These are phyloP conservation scores for Gavia stellata DNA, from an alignment of 2,113 vertebrate genomes.

Conservation along the genomic window DNA sequence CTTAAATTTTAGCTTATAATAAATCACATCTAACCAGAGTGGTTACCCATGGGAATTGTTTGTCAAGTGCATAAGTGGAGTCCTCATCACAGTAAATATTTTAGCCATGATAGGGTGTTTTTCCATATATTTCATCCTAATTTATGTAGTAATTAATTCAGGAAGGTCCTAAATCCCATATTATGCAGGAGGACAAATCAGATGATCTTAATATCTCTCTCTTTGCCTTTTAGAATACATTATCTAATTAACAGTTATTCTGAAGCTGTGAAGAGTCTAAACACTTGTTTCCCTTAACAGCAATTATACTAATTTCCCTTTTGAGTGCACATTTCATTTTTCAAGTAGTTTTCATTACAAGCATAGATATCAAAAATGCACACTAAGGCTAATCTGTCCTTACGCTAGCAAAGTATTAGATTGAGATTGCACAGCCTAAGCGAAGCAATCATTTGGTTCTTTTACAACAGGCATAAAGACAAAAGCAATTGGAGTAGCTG, in stretches of 20 bases:
- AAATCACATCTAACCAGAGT: background rate
- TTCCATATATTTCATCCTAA: background rate
- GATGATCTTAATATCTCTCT: slow-evolving; percentile 27
- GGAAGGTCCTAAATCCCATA: background rate
- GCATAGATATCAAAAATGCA: slow-evolving; percentile 49
- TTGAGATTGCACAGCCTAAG: slow-evolving; percentile 39
- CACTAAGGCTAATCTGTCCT: slow-evolving; percentile 55
- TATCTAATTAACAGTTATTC: slow-evolving; percentile 64
- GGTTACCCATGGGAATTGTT: background rate
- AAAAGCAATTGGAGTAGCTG: slow-evolving; percentile 4
- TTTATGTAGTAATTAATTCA: slow-evolving; percentile 36
- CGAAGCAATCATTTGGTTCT: slow-evolving; percentile 45
- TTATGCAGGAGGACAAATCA: slow-evolving; percentile 24
- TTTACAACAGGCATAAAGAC: slow-evolving; percentile 28
- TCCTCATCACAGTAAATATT: background rate
- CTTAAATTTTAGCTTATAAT: background rate
- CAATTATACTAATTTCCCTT: slow-evolving; percentile 68
- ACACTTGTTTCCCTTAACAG: slow-evolving; percentile 68
- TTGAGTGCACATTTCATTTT: slow-evolving; percentile 65
- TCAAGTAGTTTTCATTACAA: slow-evolving; percentile 59
- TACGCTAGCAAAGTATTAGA: slow-evolving; percentile 43
- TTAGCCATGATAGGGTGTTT: background rate
- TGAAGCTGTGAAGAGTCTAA: slow-evolving; percentile 68
- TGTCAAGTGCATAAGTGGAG: background rate
- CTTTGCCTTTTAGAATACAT: slow-evolving; percentile 24